A percentile compares a stretch with the other conserved stretches of the same genome.
phyloP scores from a whole-genome alignment of 2,888 invertebrate genomes.

The Amitus sp. region DNA sequence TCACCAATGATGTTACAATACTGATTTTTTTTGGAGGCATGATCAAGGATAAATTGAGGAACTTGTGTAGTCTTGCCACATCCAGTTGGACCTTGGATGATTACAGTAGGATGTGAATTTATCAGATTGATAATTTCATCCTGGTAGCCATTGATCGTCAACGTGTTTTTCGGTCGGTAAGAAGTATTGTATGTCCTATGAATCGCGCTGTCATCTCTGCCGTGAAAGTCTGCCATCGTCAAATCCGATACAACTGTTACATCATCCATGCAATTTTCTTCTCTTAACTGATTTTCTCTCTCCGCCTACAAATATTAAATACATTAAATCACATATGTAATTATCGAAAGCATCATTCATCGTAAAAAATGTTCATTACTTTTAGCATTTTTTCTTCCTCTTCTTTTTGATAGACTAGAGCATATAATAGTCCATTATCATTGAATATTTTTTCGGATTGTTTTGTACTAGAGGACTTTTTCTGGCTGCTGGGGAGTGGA shows the following conservation, averaged over 20 bases:
- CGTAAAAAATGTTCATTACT: too few species aligned
- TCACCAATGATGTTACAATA: constrained; percentile 38
- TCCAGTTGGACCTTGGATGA: constrained; percentile 94
- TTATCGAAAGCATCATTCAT: too few species aligned
- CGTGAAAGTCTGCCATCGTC: constrained; percentile 38
- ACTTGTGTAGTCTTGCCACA: constrained; percentile 92
- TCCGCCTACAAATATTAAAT: neutral
- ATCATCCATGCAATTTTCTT: constrained; percentile 37
- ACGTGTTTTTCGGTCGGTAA: constrained; percentile 46
- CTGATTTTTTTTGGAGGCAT: constrained; percentile 15
- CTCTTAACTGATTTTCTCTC: neutral
- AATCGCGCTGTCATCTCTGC: constrained; percentile 50
- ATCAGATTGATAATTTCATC: constrained; percentile 77
- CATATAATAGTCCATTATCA: constrained; percentile 51
- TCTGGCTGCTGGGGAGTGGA: too few species aligned
- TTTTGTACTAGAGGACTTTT: too few species aligned
- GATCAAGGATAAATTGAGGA: constrained; percentile 33
- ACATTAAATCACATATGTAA: too few species aligned
- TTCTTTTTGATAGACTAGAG: constrained; percentile 47
- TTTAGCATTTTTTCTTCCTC: constrained; percentile 50
- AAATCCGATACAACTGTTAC: constrained; percentile 52
- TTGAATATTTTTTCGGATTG: neutral
- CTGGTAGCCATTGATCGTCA: constrained; percentile 51
- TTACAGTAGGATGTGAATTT: constrained; percentile 76
- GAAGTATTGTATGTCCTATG: constrained; percentile 59